Conservation (phyloP, 2,797 vertebrate species). For the Australoheros facetus region DNA sequence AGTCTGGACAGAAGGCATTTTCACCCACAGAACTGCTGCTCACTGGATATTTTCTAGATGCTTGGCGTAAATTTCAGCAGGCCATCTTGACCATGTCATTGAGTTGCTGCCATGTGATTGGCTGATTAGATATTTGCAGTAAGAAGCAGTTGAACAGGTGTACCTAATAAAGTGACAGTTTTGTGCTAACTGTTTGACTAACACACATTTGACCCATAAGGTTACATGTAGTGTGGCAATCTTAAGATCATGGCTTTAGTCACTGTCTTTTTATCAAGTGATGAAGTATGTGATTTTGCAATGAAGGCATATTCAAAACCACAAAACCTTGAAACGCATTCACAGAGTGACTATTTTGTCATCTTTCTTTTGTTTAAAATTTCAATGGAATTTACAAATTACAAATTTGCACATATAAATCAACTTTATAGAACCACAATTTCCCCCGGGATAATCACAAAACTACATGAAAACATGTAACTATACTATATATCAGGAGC, state of each 20-base stretch:
- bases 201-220: not conserved
- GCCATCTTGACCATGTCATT: too few species aligned
- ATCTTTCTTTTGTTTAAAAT: not conserved
- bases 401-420: not conserved
- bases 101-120: too few species aligned
- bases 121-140: too few species aligned
- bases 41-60: too few species aligned
- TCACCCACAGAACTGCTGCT: too few species aligned
- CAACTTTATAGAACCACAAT: not conserved
- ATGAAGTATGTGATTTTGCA: not conserved
- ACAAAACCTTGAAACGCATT: not conserved
- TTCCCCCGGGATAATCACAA: not conserved
- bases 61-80: too few species aligned
- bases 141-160: too few species aligned
- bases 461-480: constrained; percentile 1
- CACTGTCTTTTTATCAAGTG: not conserved
- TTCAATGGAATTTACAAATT: not conserved
- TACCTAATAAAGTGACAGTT: not conserved
- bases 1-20: too few species aligned
- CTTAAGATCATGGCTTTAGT: not conserved
- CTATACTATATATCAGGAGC: not conserved
- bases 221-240: not conserved
- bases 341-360: not conserved
- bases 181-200: not conserved
- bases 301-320: not conserved